phyloP scores from a whole-genome alignment of 2,797 vertebrate genomes.

The Centroberyx gerrardi region DNA sequence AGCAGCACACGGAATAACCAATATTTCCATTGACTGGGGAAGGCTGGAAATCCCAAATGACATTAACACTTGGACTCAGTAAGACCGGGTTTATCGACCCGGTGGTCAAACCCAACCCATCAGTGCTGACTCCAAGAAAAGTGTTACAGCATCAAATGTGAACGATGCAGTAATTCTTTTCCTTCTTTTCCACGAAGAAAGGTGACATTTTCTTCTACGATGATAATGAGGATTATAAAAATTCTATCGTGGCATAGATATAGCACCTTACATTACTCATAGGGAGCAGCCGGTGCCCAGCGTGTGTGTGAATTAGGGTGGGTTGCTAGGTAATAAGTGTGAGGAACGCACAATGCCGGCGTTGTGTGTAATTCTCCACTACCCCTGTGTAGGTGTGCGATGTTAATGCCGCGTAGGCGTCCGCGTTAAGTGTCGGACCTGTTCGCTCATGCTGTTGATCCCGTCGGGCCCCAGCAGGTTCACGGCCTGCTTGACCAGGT shows the following conservation, averaged over 20 bases:
- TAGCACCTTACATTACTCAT: constrained; percentile 34
- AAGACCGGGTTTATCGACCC: constrained; percentile 34
- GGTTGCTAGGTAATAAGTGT: constrained; percentile 42
- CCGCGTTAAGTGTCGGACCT: constrained; percentile 75
- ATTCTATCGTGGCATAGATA: neutral
- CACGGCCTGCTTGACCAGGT: constrained; percentile 87
- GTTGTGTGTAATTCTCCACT: constrained; percentile 15
- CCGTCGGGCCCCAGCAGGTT: constrained; percentile 87
- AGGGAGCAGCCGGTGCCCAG: constrained; percentile 41
- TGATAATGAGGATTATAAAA: neutral
- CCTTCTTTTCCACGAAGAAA: neutral
- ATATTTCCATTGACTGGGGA: constrained; percentile 36
- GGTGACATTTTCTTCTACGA: neutral
- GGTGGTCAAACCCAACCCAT: neutral
- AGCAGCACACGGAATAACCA: constrained; percentile 23
- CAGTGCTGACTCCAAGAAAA: constrained; percentile 7
- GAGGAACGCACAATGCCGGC: constrained; percentile 3
- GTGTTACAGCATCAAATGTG: neutral
- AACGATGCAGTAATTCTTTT: neutral
- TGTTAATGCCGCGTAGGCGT: constrained; percentile 25
- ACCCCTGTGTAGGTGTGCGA: constrained; percentile 24
- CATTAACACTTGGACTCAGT: constrained; percentile 29
- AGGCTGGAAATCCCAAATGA: constrained; percentile 31
- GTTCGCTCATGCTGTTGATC: constrained; percentile 88
- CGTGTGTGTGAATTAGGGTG: constrained; percentile 19